These are phyloP conservation scores for Grallaria varia DNA, from an alignment of 2,113 vertebrate genomes.

Conservation along the genomic window DNA sequence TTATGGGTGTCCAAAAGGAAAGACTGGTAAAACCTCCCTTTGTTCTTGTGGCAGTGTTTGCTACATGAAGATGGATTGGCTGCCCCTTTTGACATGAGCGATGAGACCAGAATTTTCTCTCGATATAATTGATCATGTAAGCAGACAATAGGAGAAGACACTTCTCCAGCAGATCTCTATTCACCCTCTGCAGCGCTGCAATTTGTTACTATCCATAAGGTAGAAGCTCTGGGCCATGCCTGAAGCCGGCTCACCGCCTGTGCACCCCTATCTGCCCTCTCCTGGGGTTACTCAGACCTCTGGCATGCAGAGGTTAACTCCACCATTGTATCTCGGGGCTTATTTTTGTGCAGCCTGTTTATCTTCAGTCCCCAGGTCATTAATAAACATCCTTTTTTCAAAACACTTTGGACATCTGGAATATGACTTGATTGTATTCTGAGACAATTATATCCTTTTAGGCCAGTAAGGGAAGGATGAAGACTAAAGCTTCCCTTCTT, in stretches of 20 bases:
- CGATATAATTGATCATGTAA: neutral
- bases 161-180: neutral
- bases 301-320: constrained; percentile 16
- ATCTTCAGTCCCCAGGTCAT: constrained; percentile 42
- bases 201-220: neutral
- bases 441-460: constrained; percentile 25
- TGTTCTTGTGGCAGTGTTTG: neutral
- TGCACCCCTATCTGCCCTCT: neutral
- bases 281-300: neutral
- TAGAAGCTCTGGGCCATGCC: neutral
- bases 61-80: neutral
- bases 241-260: neutral
- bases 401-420: constrained; percentile 56
- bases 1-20: neutral
- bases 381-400: constrained; percentile 56
- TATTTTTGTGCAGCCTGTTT: constrained; percentile 50
- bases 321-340: neutral
- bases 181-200: neutral
- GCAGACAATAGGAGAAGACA: neutral
- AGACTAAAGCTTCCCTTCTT: neutral
- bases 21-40: constrained; percentile 25
- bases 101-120: constrained; percentile 18
- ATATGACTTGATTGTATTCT: constrained; percentile 40
- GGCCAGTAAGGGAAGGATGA: neutral
- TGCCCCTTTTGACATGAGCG: neutral